Percentiles rank a stretch among this genome's conserved stretches.
phyloP scores from a whole-genome alignment of 2,888 invertebrate species.

The Netelia melanura region DNA sequence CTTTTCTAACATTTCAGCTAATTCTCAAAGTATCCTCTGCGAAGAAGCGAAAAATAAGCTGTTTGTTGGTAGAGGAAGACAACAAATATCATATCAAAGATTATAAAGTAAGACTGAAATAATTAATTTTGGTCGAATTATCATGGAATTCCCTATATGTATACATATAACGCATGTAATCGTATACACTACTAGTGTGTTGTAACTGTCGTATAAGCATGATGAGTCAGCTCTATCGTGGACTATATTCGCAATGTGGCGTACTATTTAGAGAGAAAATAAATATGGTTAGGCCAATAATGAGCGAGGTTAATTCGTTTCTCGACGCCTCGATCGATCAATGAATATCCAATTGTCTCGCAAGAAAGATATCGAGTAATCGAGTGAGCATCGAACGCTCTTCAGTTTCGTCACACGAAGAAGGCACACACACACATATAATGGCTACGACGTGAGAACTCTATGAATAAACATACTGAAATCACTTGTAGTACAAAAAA shows the following conservation, averaged over 20 bases:
- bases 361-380: not conserved
- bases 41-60: too few species aligned
- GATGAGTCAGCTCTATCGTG: conserved; percentile 36
- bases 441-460: not conserved
- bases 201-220: not conserved
- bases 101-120: too few species aligned
- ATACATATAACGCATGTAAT: not conserved
- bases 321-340: conserved; percentile 20
- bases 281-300: not conserved
- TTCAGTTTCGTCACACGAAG: not conserved
- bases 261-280: conserved; percentile 21
- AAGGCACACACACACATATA: too few species aligned
- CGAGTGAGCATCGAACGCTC: not conserved
- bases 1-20: too few species aligned
- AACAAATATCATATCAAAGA: too few species aligned
- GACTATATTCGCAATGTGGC: conserved; percentile 10
- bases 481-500: too few species aligned
- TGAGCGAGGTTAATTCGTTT: conserved; percentile 3
- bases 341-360: not conserved
- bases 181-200: not conserved
- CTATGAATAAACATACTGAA: not conserved
- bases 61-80: too few species aligned
- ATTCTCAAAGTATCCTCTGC: too few species aligned
- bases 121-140: too few species aligned
- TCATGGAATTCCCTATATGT: not conserved